These are phyloP conservation scores for Aplochiton taeniatus DNA, from an alignment of 2,797 vertebrate species.

Conservation along the genomic window DNA sequence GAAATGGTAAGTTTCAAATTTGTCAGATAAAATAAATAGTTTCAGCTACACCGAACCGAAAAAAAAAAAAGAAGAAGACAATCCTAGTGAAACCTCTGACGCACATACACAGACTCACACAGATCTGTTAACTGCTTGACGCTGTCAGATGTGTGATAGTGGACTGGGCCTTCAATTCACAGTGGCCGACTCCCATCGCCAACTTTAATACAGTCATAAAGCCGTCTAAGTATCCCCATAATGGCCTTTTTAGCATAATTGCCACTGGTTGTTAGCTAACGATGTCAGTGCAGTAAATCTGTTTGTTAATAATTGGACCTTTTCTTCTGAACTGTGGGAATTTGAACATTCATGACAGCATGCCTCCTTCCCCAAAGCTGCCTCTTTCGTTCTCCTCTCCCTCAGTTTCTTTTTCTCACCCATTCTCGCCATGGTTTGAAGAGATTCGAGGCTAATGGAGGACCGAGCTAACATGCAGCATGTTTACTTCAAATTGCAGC, in stretches of 20 bases:
- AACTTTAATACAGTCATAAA: neutral
- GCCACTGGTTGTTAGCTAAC: constrained; percentile 6
- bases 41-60: too few species aligned
- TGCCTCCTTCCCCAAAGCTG: neutral
- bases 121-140: neutral
- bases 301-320: neutral
- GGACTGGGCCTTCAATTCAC: neutral
- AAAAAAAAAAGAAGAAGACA: too few species aligned
- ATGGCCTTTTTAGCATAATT: constrained; percentile 12
- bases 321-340: neutral
- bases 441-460: neutral
- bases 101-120: neutral
- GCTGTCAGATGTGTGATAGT: neutral
- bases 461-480: neutral
- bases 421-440: neutral
- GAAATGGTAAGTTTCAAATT: too few species aligned
- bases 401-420: too few species aligned
- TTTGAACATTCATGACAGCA: neutral
- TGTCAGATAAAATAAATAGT: too few species aligned
- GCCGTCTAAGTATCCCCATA: neutral
- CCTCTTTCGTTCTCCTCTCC: neutral
- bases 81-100: too few species aligned
- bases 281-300: constrained; percentile 2
- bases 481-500: neutral
- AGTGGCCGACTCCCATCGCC: neutral